Conservation (phyloP, 2,888 invertebrate genomes). For the Malacosoma neustria region DNA sequence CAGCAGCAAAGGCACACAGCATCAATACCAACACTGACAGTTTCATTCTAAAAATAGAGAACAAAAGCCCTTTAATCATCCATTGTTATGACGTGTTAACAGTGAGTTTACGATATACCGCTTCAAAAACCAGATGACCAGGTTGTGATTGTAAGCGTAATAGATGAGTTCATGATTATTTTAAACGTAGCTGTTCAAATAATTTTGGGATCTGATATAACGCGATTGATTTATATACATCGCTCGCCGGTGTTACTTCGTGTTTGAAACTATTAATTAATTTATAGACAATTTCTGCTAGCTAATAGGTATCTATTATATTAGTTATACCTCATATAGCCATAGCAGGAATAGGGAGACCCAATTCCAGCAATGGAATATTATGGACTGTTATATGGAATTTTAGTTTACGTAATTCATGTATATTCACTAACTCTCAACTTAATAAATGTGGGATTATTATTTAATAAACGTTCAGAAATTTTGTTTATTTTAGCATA, state of each 20-base stretch:
- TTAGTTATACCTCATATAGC: too few relatives aligned
- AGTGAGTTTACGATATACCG: background rate
- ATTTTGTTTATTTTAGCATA: too few relatives aligned
- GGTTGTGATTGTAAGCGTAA: background rate
- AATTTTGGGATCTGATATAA: background rate
- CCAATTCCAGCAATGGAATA: background rate
- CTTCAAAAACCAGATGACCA: background rate
- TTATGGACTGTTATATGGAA: background rate
- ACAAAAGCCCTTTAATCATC: background rate
- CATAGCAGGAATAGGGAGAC: too few relatives aligned
- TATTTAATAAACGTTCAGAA: too few relatives aligned
- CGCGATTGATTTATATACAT: background rate
- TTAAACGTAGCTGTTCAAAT: background rate
- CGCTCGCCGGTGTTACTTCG: background rate
- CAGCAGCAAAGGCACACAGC: conserved; percentile 2
- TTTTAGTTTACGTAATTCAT: background rate
- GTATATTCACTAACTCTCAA: too few relatives aligned
- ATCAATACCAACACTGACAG: background rate
- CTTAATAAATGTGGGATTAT: too few relatives aligned
- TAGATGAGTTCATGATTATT: background rate
- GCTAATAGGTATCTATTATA: too few relatives aligned
- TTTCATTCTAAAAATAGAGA: conserved; percentile 5
- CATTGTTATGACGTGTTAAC: background rate
- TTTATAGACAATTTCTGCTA: too few relatives aligned
- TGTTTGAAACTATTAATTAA: too few relatives aligned